phyloP scores from a whole-genome alignment of 53 echinoderm and acorn worm species.

The Echinometra lucunter region DNA sequence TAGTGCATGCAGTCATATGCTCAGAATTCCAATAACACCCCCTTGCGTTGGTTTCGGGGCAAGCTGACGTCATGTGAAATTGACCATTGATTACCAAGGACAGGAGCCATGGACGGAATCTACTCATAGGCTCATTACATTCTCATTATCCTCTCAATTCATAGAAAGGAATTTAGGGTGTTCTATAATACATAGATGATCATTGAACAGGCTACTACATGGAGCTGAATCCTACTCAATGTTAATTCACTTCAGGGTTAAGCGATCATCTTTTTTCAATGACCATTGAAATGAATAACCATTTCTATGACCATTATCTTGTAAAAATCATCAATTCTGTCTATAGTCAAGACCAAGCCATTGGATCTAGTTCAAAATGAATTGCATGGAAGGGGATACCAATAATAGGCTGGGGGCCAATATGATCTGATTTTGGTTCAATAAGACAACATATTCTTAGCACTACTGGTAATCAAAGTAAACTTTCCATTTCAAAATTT shows the following conservation, averaged over 20 bases:
- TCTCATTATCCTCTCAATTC: conserved; percentile 20
- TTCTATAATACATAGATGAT: not conserved
- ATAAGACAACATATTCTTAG: too few relatives aligned
- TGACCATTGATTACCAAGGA: conserved; percentile 33
- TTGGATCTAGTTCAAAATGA: not conserved
- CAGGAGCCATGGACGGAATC: not conserved
- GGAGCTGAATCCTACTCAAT: not conserved
- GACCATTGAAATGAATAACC: not conserved
- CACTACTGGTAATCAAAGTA: too few relatives aligned
- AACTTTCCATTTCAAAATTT: too few relatives aligned
- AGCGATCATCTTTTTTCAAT: not conserved
- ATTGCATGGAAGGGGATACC: not conserved
- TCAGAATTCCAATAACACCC: conserved; percentile 14
- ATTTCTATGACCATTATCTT: not conserved
- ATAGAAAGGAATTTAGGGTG: not conserved
- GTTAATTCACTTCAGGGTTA: not conserved
- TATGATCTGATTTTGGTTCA: too few relatives aligned
- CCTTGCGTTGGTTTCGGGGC: not conserved
- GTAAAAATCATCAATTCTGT: not conserved
- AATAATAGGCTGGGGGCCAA: too few relatives aligned
- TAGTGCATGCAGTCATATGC: not conserved
- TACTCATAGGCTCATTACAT: conserved; percentile 13
- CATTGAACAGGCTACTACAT: not conserved
- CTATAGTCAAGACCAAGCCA: not conserved
- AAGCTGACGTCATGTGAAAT: conserved; percentile 33